Percentiles rank a stretch among this genome's conserved stretches.
These are phyloP conservation scores for Myripristis jacobus DNA, from an alignment of 2,797 vertebrate genomes.

Conservation along the genomic window DNA sequence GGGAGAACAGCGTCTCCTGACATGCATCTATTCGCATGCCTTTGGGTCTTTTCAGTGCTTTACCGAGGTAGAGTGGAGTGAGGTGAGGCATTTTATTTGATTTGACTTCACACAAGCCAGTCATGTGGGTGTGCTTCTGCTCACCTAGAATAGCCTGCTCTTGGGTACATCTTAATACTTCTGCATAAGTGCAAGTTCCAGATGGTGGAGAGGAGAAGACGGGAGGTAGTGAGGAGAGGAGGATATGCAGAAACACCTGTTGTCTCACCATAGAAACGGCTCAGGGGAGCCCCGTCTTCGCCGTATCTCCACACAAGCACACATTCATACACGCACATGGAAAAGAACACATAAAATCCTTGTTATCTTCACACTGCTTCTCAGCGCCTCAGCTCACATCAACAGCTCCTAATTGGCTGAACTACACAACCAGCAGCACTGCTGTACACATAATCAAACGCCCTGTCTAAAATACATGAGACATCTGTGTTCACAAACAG, in stretches of 20 bases:
- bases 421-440: neutral
- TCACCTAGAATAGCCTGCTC: neutral
- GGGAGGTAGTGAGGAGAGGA: neutral
- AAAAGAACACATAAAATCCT: neutral
- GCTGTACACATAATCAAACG: neutral
- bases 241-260: slow-evolving; percentile 12
- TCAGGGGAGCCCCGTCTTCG: neutral
- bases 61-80: neutral
- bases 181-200: neutral
- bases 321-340: neutral
- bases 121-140: too few relatives aligned
- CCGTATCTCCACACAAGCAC: neutral
- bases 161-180: neutral
- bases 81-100: neutral
- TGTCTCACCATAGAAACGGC: slow-evolving; percentile 16
- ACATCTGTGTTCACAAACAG: neutral
- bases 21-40: neutral
- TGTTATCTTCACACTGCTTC: slow-evolving; percentile 49
- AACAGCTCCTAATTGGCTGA: slow-evolving; percentile 49
- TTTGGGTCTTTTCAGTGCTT: neutral
- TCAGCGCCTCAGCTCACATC: slow-evolving; percentile 26
- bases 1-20: neutral
- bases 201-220: neutral
- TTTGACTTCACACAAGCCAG: neutral
- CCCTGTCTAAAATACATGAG: neutral